phyloP scores from a whole-genome alignment of 2,113 vertebrate species.

The Centropus bengalensis region DNA sequence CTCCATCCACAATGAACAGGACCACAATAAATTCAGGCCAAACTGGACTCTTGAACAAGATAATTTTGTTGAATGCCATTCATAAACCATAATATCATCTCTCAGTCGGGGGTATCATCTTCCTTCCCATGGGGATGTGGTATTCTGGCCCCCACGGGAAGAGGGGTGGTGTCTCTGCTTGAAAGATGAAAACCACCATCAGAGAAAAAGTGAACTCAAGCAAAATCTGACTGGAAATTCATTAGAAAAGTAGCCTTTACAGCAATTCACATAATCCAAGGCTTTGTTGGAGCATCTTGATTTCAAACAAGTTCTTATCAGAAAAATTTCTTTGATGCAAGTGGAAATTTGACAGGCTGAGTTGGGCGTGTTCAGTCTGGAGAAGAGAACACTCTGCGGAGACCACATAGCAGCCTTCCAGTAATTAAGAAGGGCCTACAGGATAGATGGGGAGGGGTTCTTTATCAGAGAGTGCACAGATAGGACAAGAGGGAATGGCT shows the following conservation, averaged over 20 bases:
- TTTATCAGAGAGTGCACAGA: too few species aligned
- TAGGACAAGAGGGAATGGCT: too few species aligned
- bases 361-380: too few species aligned
- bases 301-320: not conserved
- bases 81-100: not conserved
- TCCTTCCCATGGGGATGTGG: not conserved
- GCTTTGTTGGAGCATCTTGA: not conserved
- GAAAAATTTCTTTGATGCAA: not conserved
- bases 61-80: not conserved
- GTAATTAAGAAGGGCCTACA: too few species aligned
- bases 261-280: not conserved
- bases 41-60: not conserved
- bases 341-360: not conserved
- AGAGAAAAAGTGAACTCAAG: not conserved
- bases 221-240: not conserved
- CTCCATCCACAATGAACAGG: not conserved
- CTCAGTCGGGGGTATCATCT: not conserved
- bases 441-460: too few species aligned
- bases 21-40: not conserved
- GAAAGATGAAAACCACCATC: not conserved
- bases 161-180: too few species aligned
- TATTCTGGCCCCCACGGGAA: too few species aligned
- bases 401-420: too few species aligned
- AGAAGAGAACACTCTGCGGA: too few species aligned
- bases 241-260: not conserved